Evolutionary conservation across 2,888 invertebrate species (phyloP).

Genomic region (Horisme vitalbata): DNA sequence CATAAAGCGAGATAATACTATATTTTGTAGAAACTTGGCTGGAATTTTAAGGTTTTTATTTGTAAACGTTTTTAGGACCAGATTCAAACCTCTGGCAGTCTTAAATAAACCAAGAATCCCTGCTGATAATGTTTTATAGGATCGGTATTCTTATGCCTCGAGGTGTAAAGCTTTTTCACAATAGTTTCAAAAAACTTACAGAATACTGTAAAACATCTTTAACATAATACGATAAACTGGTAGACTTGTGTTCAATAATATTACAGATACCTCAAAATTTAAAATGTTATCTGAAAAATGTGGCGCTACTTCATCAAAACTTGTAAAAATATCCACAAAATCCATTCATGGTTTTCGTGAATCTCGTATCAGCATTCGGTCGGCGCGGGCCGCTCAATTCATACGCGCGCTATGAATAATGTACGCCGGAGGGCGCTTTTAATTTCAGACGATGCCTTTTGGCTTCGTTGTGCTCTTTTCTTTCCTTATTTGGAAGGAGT

Average conservation of each 20-base stretch:
- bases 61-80: not conserved
- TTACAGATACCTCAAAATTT: too few species aligned
- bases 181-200: too few species aligned
- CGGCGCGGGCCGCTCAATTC: conserved; percentile 15
- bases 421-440: conserved; percentile 19
- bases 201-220: too few species aligned
- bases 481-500: not conserved
- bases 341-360: conserved; percentile 6
- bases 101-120: too few species aligned
- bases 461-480: not conserved
- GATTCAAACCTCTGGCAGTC: too few species aligned
- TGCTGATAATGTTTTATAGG: too few species aligned
- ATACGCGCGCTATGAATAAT: conserved; percentile 30
- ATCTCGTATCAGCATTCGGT: conserved; percentile 15
- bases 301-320: too few species aligned
- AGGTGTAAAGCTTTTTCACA: too few species aligned
- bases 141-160: too few species aligned
- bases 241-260: too few species aligned
- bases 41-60: conserved; percentile 7
- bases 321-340: not conserved
- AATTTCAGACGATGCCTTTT: conserved; percentile 18
- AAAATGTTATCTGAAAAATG: too few species aligned
- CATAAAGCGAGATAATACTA: conserved; percentile 17
- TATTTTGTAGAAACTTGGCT: conserved; percentile 16
- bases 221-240: too few species aligned